Evolutionary conservation across 2,797 vertebrate genomes (phyloP).

Genomic region (Poecilia gillii): DNA sequence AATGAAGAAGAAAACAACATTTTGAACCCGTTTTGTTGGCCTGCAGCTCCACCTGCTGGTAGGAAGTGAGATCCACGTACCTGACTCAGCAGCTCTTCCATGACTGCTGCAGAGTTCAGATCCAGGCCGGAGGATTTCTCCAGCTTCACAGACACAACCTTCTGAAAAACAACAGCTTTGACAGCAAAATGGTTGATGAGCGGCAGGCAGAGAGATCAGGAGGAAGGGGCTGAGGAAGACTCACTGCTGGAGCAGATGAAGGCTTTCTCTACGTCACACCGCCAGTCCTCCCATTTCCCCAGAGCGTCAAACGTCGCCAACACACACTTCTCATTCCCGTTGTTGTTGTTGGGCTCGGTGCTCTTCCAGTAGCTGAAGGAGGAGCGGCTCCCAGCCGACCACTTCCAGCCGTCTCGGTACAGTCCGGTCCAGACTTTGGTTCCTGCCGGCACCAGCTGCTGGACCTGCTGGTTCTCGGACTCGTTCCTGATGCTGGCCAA

Average conservation of each 20-base stretch:
- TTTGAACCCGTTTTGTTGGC: no score
- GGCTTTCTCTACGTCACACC: background rate
- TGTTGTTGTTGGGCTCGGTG: accelerated
- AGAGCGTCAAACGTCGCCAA: background rate
- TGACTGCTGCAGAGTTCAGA: slow-evolving; percentile 14
- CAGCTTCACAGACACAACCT: slow-evolving; percentile 13
- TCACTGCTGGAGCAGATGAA: background rate
- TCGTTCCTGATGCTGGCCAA: slow-evolving; percentile 22
- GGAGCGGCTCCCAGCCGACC: slow-evolving; percentile 23
- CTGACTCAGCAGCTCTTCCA: slow-evolving; percentile 20
- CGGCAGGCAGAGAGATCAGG: no score
- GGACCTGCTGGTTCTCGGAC: slow-evolving; percentile 7
- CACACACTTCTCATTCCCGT: background rate
- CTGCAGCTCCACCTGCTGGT: no score
- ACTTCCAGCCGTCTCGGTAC: slow-evolving; percentile 46
- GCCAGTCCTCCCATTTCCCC: background rate
- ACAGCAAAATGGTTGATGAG: background rate
- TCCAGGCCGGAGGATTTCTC: slow-evolving; percentile 14
- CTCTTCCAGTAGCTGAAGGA: slow-evolving; percentile 23
- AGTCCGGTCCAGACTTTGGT: slow-evolving; percentile 41
- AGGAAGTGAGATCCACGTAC: slow-evolving; percentile 3
- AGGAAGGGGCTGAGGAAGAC: background rate
- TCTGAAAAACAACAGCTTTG: background rate
- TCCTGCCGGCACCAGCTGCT: background rate
- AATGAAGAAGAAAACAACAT: no score